Evolutionary conservation across 2,113 vertebrate genomes (phyloP), one percentile per base, ranked within the genome.

Genomic region (Abramis brama): DNA sequence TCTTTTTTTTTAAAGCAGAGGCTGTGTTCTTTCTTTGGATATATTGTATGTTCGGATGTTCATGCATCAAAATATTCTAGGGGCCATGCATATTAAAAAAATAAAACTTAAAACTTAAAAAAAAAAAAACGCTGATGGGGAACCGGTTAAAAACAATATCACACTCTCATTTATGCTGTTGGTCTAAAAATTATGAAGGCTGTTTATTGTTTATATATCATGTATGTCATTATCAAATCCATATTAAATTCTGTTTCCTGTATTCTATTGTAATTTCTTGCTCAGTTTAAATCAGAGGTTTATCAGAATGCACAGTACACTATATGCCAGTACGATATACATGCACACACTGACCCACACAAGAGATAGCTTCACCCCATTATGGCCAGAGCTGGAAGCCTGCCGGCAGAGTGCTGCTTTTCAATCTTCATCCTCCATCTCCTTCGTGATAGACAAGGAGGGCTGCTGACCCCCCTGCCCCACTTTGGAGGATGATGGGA

Each of bases 341-440:
- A 25, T 6, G 17, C 27, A 70, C 43, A 81, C 21, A 82, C 62
- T 78, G 27, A 30, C 81, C 50, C 75, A 83, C 76, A 57, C 86
- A 19, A 76, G 79, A 87, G 55, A 59, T 50, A 86, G 80, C 84
- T 55, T 82, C 84, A 70, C 77, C 80, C 60, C 78, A 88, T 88
- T 90, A 84, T 86, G 83, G 68, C 79, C 59, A 60, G 84, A 55
- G 62, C 73, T 86, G 89, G 90, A 86, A 73, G 70, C 62, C 27
- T 59, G 85, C 87, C 85, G 87, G 79, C 45, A 70, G 59, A 73
- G n/a, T 57, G 71, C 80, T 90, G 21, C 86, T 47, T 86, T 83
- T 90, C 84, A 87, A 74, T 85, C 75, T 80, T 64, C 27, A 71
- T 68, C 39, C 77, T 82, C 77, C 82, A 83, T 85, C 80, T 77